These are phyloP conservation scores for Acrobasis suavella DNA, from an alignment of 2,888 invertebrate species.

Conservation along the genomic window DNA sequence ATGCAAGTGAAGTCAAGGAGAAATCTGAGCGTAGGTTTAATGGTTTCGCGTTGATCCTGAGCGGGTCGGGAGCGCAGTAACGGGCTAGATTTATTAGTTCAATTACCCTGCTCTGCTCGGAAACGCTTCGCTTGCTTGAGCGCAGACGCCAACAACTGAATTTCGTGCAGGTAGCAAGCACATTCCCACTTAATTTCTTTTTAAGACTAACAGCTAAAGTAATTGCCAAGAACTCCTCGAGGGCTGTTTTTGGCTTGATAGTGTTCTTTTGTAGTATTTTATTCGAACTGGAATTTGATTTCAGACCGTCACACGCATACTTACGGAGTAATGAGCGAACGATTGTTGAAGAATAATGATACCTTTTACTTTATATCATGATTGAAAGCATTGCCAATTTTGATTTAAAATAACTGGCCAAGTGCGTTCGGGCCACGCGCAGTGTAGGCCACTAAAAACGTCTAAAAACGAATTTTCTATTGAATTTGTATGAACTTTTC, in stretches of 20 bases:
- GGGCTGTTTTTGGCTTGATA: not conserved
- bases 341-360: too few relatives aligned
- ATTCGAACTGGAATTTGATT: not conserved
- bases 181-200: slow-evolving; percentile 47
- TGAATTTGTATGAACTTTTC: too few relatives aligned
- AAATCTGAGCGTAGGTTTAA: slow-evolving; percentile 69
- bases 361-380: too few relatives aligned
- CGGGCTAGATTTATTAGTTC: slow-evolving; percentile 80
- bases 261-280: not conserved
- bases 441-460: too few relatives aligned
- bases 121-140: slow-evolving; percentile 66
- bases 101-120: slow-evolving; percentile 74
- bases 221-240: not conserved
- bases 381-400: too few relatives aligned
- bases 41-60: slow-evolving; percentile 69
- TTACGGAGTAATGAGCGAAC: too few relatives aligned
- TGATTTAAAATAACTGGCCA: too few relatives aligned
- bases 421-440: too few relatives aligned
- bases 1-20: slow-evolving; percentile 49
- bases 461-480: too few relatives aligned
- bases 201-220: slow-evolving; percentile 14
- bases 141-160: slow-evolving; percentile 73
- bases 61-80: slow-evolving; percentile 62
- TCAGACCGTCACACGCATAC: too few relatives aligned
- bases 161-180: slow-evolving; percentile 64